Evolutionary conservation across 2,797 vertebrate species (phyloP), one percentile per base, ranked within the genome.

Genomic region (Hirundo rustica): DNA sequence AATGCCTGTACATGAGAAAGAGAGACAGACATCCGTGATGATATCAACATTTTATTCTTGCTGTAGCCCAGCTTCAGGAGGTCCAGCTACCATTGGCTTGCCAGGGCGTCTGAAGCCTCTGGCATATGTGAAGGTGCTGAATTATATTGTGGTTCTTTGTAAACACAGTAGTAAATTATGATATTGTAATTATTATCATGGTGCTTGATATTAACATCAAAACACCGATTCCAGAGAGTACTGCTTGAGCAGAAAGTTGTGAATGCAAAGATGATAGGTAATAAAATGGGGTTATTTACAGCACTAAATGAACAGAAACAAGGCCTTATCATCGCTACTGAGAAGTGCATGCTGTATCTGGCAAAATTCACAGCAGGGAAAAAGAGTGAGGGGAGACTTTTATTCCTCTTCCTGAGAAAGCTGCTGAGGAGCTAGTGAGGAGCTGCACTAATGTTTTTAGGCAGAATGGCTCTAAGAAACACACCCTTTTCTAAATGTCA

Each of bases 401-500:
- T 76, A 55, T 81, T 77, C 29, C 32, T 78, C 13, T 54, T 72
- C 16, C 30, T 1, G 1, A 77, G 61, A 34, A 78, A 76, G 45
- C 22, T 17, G 1, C 38, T 51, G 19, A 65, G 45, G 70, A 60
- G 44, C 54, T 75, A 25, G 23, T 11, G 26, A 76, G 72, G 47
- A 42, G 29, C 74, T 76, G 77, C n/a, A 40, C 9, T 36, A 12
- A 42, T 30, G 64, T 61, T 93, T 86, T 86, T 34, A 80, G 61
- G 54, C 64, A 47, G 79, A 94, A 93, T 73, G 88, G 38, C 74
- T 90, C 44, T 40, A 87, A 92, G 95, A 97, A 97, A 93, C 1
- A 0, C 85, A 90, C 70, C 89, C 92, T 92, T 93, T 88, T 36
- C 92, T 75, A 93, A 96, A 95, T 93, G 94, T 93, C 96, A 84